phyloP scores from a whole-genome alignment of 1,140 invertebrate genomes.

The Diorhabda carinulata region DNA sequence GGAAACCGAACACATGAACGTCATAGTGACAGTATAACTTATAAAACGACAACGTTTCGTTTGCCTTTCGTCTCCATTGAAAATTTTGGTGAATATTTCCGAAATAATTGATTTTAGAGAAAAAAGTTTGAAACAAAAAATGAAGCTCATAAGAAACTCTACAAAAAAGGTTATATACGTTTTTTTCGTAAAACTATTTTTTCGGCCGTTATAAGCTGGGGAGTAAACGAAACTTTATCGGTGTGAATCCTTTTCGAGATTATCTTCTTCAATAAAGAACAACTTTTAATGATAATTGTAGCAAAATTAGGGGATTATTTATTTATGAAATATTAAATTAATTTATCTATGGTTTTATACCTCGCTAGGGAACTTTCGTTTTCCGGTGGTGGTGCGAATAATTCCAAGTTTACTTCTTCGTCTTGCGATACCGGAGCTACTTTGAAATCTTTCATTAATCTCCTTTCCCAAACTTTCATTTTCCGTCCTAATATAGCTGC shows the following conservation, averaged over 20 bases:
- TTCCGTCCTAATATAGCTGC: constrained; percentile 65
- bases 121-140: too few relatives aligned
- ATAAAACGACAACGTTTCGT: too few relatives aligned
- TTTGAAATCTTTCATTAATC: constrained; percentile 83
- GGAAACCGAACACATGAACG: constrained; percentile 4
- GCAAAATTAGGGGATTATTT: constrained; percentile 2
- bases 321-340: constrained; percentile 1
- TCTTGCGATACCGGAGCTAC: constrained; percentile 64
- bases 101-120: too few relatives aligned
- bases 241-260: background rate
- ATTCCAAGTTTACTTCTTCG: constrained; percentile 50
- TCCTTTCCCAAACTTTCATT: constrained; percentile 75
- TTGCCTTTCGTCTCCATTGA: too few relatives aligned
- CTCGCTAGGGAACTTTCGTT: constrained; percentile 62
- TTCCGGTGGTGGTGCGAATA: constrained; percentile 51
- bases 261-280: background rate
- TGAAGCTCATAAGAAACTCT: too few relatives aligned
- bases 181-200: too few relatives aligned
- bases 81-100: too few relatives aligned
- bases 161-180: too few relatives aligned
- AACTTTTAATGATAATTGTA: too few relatives aligned
- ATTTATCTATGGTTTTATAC: constrained; percentile 26
- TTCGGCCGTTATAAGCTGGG: too few relatives aligned
- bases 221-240: too few relatives aligned
- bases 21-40: too few relatives aligned